A percentile compares a stretch with the other conserved stretches of the same genome.
phyloP scores from a whole-genome alignment of 1,140 invertebrate species.

The Drosophila lowei region DNA sequence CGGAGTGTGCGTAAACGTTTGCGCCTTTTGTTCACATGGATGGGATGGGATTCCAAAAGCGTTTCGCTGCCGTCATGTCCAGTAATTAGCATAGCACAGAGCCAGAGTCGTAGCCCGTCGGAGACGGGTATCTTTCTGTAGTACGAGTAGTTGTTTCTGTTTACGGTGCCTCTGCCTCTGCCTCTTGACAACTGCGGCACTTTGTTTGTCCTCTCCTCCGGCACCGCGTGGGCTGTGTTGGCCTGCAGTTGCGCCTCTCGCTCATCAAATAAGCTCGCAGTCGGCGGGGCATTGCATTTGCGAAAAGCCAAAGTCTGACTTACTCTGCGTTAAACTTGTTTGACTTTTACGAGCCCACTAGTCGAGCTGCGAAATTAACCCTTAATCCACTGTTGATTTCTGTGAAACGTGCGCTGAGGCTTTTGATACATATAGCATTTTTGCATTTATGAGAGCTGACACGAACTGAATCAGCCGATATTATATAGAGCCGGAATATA shows the following conservation, averaged over 20 bases:
- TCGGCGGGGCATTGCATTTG: conserved; percentile 26
- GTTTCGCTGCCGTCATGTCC: conserved; percentile 68
- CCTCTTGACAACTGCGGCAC: conserved; percentile 64
- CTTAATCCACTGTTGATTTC: conserved; percentile 1
- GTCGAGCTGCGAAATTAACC: conserved; percentile 6
- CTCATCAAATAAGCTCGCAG: conserved; percentile 44
- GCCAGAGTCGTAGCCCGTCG: conserved; percentile 5
- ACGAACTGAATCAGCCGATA: neutral
- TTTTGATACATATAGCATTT: neutral
- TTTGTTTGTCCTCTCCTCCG: conserved; percentile 62
- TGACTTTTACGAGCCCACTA: conserved; percentile 39
- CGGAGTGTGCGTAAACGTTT: conserved; percentile 75
- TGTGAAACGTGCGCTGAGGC: conserved; percentile 5
- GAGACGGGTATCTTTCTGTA: conserved; percentile 17
- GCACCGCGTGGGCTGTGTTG: conserved; percentile 12
- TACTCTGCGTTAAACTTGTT: conserved; percentile 45
- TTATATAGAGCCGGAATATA: no score
- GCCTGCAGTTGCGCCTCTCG: conserved; percentile 19
- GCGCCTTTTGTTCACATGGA: conserved; percentile 45
- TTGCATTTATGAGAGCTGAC: neutral
- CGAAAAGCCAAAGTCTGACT: conserved; percentile 46
- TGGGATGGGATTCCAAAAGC: conserved; percentile 47
- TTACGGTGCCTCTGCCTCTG: conserved; percentile 14
- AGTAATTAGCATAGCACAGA: conserved; percentile 77
- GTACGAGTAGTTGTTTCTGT: conserved; percentile 23